Evolutionary conservation across 2,113 vertebrate species (phyloP).

Genomic region (Gadus macrocephalus): DNA sequence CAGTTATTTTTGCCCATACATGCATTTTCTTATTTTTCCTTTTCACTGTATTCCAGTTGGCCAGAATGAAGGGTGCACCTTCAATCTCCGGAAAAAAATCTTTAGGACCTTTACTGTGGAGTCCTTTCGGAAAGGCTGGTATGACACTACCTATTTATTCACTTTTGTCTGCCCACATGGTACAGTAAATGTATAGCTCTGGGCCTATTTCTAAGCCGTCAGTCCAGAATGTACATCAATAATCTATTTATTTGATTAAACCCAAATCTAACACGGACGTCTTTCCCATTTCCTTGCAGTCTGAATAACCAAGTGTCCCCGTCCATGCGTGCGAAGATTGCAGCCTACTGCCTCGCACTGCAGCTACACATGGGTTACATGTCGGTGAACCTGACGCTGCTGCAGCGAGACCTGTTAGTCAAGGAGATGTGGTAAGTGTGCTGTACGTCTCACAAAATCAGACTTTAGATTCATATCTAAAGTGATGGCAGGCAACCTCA

Average conservation of each 20-base stretch:
- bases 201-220: background rate
- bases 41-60: constrained; percentile 48
- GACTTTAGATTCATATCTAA: background rate
- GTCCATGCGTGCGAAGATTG: constrained; percentile 67
- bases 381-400: constrained; percentile 66
- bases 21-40: background rate
- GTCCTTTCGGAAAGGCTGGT: constrained; percentile 66
- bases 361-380: constrained; percentile 67
- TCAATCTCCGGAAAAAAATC: constrained; percentile 61
- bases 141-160: background rate
- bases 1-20: background rate
- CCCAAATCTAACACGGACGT: background rate
- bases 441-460: background rate
- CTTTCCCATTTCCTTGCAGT: constrained; percentile 34
- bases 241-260: background rate
- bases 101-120: constrained; percentile 65
- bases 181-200: background rate
- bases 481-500: no score
- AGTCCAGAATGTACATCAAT: background rate
- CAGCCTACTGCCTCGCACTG: constrained; percentile 64
- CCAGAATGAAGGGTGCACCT: constrained; percentile 63
- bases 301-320: constrained; percentile 55
- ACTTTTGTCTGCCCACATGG: background rate
- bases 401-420: constrained; percentile 68
- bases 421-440: constrained; percentile 56